Base-by-base conservation (phyloP, 1,140 invertebrate genomes). In the Drosophila kurseongensis region DNA sequence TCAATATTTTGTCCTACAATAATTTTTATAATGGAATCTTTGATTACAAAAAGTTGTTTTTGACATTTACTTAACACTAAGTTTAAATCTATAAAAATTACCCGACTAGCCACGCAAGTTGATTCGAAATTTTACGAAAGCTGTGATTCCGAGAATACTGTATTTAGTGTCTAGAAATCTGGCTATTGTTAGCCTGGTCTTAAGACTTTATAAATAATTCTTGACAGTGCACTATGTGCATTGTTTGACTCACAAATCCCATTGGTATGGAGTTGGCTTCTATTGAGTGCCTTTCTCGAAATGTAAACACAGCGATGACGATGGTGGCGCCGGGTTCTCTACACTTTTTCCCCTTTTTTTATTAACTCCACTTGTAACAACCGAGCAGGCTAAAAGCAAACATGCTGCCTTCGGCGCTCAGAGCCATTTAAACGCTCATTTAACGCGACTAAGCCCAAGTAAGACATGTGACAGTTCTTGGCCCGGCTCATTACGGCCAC, bases 371-470 rank as follows among this genome's bases (percentile, higher is more conserved):
- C 41, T 55, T 41, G 50, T 27, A 35, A 56, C 23, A 35, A 18
- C 42, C 29, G 57, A 54, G 47, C 44, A 23, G 44, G 40, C 29
- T 38, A 62, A 56, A 42, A 27, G 35, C 29, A 55, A 50, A 48
- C 52, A 51, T 29, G 41, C 48, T 72, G 67, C 47, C 44, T 40
- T 41, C 52, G 72, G 73, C 73, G 73, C 73, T 76, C 36, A 67
- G 50, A 75, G 73, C 54, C 73, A 75, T 76, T 75, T 75, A 78
- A 77, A 77, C 75, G 74, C 75, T 77, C 75, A 76, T 77, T 77
- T 76, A 77, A 69, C 67, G 67, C 67, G 65, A 18, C 42, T 71
- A 58, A 71, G 66, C 18, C 65, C 74, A 50, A 44, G 47, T 60
- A 41, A 78, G 75, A 75, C 73, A 44, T 75, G 73, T 75, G 60